Evolutionary conservation across 2,113 vertebrate species (phyloP).

Genomic region (Labeo catla): DNA sequence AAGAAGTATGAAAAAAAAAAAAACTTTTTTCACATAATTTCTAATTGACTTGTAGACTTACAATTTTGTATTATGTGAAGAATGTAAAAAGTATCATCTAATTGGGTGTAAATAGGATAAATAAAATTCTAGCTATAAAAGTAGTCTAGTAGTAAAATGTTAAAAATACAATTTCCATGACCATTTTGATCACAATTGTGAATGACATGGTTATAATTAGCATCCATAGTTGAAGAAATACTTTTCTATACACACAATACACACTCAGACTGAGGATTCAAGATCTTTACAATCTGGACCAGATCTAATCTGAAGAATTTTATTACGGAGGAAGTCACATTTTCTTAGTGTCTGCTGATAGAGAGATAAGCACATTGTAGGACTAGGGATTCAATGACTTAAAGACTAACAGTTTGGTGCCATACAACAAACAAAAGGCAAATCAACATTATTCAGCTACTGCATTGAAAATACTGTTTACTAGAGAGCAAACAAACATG

Average conservation of each 20-base stretch:
- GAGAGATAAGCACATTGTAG: not conserved
- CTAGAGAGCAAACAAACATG: not conserved
- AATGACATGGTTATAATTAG: not conserved
- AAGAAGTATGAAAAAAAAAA: not conserved
- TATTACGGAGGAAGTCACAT: not conserved
- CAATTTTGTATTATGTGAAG: not conserved
- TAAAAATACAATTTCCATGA: not conserved
- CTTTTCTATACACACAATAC: not conserved
- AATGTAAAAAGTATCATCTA: not conserved
- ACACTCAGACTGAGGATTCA: not conserved
- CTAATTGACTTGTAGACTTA: not conserved
- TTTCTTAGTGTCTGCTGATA: constrained; percentile 1
- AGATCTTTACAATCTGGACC: not conserved
- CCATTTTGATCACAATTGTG: not conserved
- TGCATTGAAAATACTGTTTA: not conserved
- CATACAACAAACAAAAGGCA: not conserved
- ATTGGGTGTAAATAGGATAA: not conserved
- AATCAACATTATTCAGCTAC: not conserved
- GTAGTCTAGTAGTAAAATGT: not conserved
- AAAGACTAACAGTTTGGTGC: not conserved
- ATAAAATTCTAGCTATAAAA: not conserved
- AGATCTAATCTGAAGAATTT: constrained; percentile 16
- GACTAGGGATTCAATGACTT: not conserved
- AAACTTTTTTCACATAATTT: not conserved
- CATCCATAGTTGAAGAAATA: not conserved